Evolutionary conservation across 2,888 invertebrate species (phyloP), one percentile per base, ranked within the genome.

Genomic region (Limnephilus lunatus): DNA sequence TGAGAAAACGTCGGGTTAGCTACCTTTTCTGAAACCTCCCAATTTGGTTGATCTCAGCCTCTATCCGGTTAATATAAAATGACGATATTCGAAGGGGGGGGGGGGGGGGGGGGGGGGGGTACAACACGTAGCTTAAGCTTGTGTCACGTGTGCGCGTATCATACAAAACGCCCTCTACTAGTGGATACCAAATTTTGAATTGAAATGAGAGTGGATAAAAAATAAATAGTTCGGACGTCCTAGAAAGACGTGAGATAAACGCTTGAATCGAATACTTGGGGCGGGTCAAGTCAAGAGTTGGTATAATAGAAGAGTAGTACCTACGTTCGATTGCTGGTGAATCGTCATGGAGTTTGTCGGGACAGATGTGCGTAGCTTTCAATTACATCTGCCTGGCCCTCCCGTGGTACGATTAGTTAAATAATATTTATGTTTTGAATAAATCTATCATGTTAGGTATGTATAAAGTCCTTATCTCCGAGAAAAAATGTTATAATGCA

Each of bases 1-100:
- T 53, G 91, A 87, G 88, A 87, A 91, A 91, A 91, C 82, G 89
- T 85, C 25, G 88, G 80, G 87, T 87, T 81, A 91, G 44, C 89
- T 91, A 91, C 91, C 91, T 88, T 91, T 91, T 81, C 81, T 68
- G 83, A 91, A 82, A 88, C 91, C 89, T 35, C 86, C 88, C 88
- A 88, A 91, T 91, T 82, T 87, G 53, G 89, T 89, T 91, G 91
- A 91, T 91, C 91, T 87, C 68, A 19, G 87, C 81, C 32, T n/a
- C 87, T 53, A 91, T 91, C 88, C 89, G 88, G 81, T 39, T 89
- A 91, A 91, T 91, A 91, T 91, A 44, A 91, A 91, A 81, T 91
- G 91, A 91, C 91, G 85, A 91, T 86, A 81, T 91, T 91, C 81
- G 81, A 81, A 81, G 39, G 81, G n/a, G n/a, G n/a, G n/a, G n/a